Conservation (phyloP, 92 coral and sea anemone genomes). For the Epizoanthus scotinus region DNA sequence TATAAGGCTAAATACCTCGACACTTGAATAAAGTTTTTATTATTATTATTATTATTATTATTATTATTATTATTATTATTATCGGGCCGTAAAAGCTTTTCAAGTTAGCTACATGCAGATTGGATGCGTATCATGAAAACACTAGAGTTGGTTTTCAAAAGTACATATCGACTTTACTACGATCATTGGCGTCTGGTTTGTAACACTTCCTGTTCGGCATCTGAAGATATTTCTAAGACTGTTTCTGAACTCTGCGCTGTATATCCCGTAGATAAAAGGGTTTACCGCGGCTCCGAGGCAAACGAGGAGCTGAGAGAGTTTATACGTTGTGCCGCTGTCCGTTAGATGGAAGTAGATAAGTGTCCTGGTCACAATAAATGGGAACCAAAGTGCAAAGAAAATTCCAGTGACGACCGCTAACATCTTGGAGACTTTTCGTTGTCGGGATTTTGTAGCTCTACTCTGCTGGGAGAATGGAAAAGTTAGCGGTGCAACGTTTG, state of each 20-base stretch:
- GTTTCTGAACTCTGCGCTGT: slow-evolving; percentile 6
- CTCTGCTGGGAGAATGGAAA: neutral
- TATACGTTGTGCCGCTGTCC: neutral
- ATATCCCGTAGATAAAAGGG: slow-evolving; percentile 4
- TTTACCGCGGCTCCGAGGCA: slow-evolving; percentile 14
- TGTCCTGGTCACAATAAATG: slow-evolving; percentile 13
- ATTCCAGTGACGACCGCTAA: slow-evolving; percentile 3
- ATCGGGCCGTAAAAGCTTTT: no score
- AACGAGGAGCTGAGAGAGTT: slow-evolving; percentile 6
- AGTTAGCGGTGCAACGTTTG: neutral
- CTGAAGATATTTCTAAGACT: neutral
- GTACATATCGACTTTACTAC: neutral
- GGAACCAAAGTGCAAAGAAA: slow-evolving; percentile 8
- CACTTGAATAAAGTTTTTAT: no score
- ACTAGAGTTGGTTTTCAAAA: neutral
- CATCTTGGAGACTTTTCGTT: slow-evolving; percentile 15
- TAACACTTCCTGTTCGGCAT: neutral
- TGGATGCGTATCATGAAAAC: no score
- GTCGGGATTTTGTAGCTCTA: neutral
- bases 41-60: no score
- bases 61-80: no score
- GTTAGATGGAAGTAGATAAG: slow-evolving; percentile 14
- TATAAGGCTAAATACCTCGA: no score
- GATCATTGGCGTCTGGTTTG: neutral
- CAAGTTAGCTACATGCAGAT: no score